Conservation (phyloP, 1,140 invertebrate species). For the Trichonephila clavipes region DNA sequence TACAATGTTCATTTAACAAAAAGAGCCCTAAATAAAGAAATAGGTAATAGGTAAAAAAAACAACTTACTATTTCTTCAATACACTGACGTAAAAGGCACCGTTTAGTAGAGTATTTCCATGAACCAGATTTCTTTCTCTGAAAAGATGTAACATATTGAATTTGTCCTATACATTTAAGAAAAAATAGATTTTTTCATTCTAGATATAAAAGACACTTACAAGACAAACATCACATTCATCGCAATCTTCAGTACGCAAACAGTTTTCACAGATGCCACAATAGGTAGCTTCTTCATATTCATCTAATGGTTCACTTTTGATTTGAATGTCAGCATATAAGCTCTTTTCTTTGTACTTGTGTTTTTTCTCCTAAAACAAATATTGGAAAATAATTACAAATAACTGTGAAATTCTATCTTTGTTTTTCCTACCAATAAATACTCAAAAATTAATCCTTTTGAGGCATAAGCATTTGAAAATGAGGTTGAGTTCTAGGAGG, state of each 20-base stretch:
- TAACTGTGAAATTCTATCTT: no score
- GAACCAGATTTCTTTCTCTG: constrained; percentile 73
- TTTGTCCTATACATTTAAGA: background rate
- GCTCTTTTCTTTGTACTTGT: constrained; percentile 64
- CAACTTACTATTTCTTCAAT: constrained; percentile 73
- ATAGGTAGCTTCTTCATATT: constrained; percentile 55
- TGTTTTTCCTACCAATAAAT: background rate
- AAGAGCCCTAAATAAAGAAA: no score
- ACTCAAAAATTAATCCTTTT: background rate
- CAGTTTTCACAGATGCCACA: constrained; percentile 75
- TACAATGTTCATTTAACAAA: no score
- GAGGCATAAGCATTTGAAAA: background rate
- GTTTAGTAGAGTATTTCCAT: constrained; percentile 58
- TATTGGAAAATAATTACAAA: background rate
- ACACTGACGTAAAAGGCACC: constrained; percentile 64
- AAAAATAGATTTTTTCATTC: background rate
- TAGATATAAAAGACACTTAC: constrained; percentile 51
- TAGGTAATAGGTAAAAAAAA: background rate
- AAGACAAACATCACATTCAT: constrained; percentile 70
- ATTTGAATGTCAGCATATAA: constrained; percentile 66
- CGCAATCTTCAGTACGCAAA: constrained; percentile 74
- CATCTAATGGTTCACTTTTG: constrained; percentile 64
- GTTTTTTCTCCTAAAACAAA: constrained; percentile 69
- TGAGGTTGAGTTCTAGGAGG: no score
- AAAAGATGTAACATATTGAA: background rate